These are phyloP conservation scores for Drosophila mojavensis DNA, from an alignment of 1,140 invertebrate species.

Conservation along the genomic window DNA sequence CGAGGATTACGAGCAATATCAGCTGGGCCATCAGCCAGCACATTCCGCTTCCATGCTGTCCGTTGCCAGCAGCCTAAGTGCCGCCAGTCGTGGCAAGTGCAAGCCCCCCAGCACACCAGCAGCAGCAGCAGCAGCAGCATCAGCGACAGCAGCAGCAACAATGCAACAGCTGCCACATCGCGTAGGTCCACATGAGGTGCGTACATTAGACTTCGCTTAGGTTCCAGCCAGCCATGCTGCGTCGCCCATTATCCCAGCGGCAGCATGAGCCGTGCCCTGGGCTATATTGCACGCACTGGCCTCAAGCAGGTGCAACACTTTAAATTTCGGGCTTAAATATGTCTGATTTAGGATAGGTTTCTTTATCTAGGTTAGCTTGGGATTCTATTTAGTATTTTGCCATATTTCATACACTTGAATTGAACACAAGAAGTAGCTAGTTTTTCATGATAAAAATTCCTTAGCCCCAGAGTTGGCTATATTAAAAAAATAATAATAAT, in stretches of 20 bases:
- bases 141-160: conserved; percentile 6
- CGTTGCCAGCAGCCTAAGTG: conserved; percentile 53
- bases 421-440: too few species aligned
- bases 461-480: too few species aligned
- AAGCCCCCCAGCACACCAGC: conserved; percentile 31
- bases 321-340: not conserved
- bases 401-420: too few species aligned
- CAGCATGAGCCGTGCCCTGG: not conserved
- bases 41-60: conserved; percentile 61
- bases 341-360: too few species aligned
- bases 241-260: conserved; percentile 1
- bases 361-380: too few species aligned
- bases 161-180: conserved; percentile 32
- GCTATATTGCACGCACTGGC: not conserved
- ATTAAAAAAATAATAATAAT: too few species aligned
- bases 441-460: too few species aligned
- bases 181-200: conserved; percentile 55
- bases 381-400: too few species aligned
- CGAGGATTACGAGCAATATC: conserved; percentile 67
- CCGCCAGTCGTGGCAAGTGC: conserved; percentile 47
- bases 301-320: not conserved
- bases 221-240: not conserved
- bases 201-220: conserved; percentile 38
- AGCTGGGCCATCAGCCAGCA: conserved; percentile 57
- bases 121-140: conserved; percentile 21